Conservation (phyloP, 2,888 invertebrate genomes). For the Prosopocoilus inquinatus region DNA sequence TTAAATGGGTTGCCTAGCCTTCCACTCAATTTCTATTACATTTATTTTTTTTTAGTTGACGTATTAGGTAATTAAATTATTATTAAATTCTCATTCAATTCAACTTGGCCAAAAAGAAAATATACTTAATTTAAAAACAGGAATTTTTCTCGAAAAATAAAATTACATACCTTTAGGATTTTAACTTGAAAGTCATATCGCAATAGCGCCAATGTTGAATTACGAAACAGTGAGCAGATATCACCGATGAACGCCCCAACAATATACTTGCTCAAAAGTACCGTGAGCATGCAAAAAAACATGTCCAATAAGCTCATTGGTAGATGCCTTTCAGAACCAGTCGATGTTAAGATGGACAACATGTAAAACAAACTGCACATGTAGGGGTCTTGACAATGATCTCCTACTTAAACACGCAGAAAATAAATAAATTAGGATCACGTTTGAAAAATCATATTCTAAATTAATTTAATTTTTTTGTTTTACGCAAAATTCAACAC, state of each 20-base stretch:
- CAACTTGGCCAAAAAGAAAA: too few relatives aligned
- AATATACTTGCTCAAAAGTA: slow-evolving; percentile 18
- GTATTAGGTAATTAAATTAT: too few relatives aligned
- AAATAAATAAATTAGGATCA: too few relatives aligned
- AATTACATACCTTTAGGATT: slow-evolving; percentile 19
- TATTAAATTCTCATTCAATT: too few relatives aligned
- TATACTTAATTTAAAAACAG: too few relatives aligned
- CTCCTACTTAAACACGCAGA: slow-evolving; percentile 2
- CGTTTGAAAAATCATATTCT: too few relatives aligned
- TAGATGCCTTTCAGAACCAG: slow-evolving; percentile 20
- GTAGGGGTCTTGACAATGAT: slow-evolving; percentile 19
- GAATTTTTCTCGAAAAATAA: too few relatives aligned
- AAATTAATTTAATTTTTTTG: too few relatives aligned
- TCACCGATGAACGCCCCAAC: slow-evolving; percentile 25
- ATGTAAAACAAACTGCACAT: slow-evolving; percentile 24
- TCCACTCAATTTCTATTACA: too few relatives aligned
- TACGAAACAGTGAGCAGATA: slow-evolving; percentile 25
- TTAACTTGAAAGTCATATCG: slow-evolving; percentile 23
- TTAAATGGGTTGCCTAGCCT: too few relatives aligned
- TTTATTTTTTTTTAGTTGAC: too few relatives aligned
- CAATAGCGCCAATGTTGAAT: slow-evolving; percentile 21
- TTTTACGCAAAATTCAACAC: too few relatives aligned
- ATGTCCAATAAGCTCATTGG: slow-evolving; percentile 21
- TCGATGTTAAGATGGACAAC: slow-evolving; percentile 20
- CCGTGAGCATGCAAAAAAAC: slow-evolving; percentile 13